Conservation (phyloP, 2,797 vertebrate species). For the Mormyrops attenuatus region DNA sequence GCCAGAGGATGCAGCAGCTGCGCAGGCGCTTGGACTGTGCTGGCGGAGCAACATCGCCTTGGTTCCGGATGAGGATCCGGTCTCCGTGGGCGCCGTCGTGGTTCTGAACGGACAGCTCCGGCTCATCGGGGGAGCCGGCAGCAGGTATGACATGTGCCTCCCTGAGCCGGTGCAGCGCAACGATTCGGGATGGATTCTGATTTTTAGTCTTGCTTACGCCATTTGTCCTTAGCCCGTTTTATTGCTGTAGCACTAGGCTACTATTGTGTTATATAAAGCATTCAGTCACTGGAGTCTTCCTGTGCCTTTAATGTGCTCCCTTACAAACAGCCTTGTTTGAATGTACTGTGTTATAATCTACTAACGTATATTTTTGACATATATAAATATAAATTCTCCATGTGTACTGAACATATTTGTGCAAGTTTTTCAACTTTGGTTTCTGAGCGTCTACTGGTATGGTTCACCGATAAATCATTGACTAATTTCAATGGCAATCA, state of each 20-base stretch:
- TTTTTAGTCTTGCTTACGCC: not conserved
- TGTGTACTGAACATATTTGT: not conserved
- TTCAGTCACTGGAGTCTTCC: not conserved
- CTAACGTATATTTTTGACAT: not conserved
- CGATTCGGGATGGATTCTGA: not conserved
- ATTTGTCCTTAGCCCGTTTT: not conserved
- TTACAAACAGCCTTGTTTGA: not conserved
- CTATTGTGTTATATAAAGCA: slow-evolving; percentile 1
- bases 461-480: not conserved
- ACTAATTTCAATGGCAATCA: not conserved
- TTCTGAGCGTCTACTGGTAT: not conserved
- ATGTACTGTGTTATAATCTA: not conserved
- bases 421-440: slow-evolving; percentile 2
- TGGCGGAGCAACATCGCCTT: slow-evolving; percentile 22
- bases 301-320: not conserved
- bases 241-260: not conserved
- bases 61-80: slow-evolving; percentile 28
- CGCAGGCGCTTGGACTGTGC: slow-evolving; percentile 16
- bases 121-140: slow-evolving; percentile 15
- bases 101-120: slow-evolving; percentile 58
- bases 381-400: not conserved
- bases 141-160: slow-evolving; percentile 31
- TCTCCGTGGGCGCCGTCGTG: slow-evolving; percentile 3
- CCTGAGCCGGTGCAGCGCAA: not conserved
- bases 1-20: slow-evolving; percentile 39